These are phyloP conservation scores for Thoracochromis brauschi DNA, from an alignment of 2,113 vertebrate genomes.

Conservation along the genomic window DNA sequence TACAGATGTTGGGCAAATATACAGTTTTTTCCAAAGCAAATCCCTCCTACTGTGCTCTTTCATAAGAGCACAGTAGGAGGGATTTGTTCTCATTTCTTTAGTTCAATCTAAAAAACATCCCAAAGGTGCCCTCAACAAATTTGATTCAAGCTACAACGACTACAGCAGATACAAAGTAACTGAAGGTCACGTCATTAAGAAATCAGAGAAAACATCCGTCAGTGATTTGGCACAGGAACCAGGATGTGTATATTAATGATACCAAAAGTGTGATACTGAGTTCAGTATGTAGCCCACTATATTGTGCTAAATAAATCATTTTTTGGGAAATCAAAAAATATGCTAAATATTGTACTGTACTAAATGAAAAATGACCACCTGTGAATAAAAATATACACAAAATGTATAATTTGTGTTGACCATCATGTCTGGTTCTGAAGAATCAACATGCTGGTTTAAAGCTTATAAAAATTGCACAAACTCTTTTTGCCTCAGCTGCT, in stretches of 20 bases:
- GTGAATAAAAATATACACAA: neutral
- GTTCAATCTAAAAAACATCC: neutral
- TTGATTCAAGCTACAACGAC: neutral
- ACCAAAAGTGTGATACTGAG: neutral
- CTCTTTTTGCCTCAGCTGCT: rapidly evolving
- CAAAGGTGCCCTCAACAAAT: rapidly evolving
- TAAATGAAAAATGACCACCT: rapidly evolving
- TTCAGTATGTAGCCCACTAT: rapidly evolving
- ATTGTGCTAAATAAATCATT: neutral
- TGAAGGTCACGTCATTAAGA: neutral
- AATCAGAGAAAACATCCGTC: neutral
- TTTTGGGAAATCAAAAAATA: neutral
- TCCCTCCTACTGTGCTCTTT: neutral
- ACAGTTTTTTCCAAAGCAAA: neutral
- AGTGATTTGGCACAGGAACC: neutral
- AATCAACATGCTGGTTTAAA: neutral
- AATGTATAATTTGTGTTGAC: neutral
- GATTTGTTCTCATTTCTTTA: neutral
- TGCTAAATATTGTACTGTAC: rapidly evolving
- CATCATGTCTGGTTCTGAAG: neutral
- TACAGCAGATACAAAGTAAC: neutral
- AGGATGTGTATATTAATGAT: neutral
- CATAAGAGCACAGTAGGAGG: neutral
- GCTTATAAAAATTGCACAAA: neutral
- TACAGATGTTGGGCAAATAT: neutral